Conservation (phyloP, 2,113 vertebrate genomes). For the Abramis brama region DNA sequence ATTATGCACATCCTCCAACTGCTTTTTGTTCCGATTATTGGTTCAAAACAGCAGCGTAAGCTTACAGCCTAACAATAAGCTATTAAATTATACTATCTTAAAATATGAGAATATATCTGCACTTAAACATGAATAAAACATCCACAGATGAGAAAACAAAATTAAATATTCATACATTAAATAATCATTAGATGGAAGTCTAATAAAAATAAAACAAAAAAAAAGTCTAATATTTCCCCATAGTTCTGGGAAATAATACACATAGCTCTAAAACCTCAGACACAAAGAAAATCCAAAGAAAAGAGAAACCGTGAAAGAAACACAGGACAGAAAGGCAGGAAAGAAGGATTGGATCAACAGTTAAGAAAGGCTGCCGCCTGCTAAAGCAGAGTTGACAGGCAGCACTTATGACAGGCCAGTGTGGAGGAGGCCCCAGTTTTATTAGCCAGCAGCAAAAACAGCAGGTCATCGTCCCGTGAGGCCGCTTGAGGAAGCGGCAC, state of each 20-base stretch:
- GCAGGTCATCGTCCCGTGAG: conserved; percentile 45
- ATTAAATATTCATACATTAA: conserved; percentile 31
- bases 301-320: conserved; percentile 31
- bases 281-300: conserved; percentile 36
- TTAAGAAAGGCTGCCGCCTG: conserved; percentile 14
- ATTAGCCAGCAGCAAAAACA: conserved; percentile 55
- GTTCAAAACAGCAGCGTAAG: too few relatives aligned
- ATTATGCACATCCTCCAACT: too few relatives aligned
- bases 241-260: conserved; percentile 14
- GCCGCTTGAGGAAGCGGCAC: not conserved
- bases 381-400: conserved; percentile 43
- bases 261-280: conserved; percentile 40
- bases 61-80: not conserved
- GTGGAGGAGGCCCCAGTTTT: conserved; percentile 46
- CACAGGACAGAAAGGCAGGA: conserved; percentile 21
- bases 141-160: not conserved
- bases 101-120: not conserved
- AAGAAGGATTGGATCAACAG: conserved; percentile 20
- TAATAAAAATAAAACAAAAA: not conserved
- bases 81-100: not conserved
- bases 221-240: not conserved
- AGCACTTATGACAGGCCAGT: conserved; percentile 43
- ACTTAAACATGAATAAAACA: not conserved
- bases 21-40: too few relatives aligned
- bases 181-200: conserved; percentile 35